Evolutionary conservation across 2,113 vertebrate species (phyloP).

Genomic region (Megaleporinus macrocephalus): DNA sequence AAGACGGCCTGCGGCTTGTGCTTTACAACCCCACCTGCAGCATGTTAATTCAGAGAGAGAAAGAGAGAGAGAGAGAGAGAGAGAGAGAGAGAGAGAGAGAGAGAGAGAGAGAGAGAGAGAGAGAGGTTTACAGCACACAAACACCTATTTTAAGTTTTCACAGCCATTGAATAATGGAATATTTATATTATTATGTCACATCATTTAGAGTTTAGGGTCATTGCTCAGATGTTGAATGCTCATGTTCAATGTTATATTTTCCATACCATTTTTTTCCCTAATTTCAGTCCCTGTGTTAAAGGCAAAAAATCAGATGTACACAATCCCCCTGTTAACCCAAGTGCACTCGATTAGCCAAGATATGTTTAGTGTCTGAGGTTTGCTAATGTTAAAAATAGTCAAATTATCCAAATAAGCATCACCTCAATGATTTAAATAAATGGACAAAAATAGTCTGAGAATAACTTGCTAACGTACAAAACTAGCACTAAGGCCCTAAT

Average conservation of each 20-base stretch:
- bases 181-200: background rate
- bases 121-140: background rate
- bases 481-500: no score
- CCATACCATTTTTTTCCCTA: background rate
- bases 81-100: conserved; percentile 1
- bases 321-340: no score
- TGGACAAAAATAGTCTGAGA: no score
- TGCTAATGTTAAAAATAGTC: no score
- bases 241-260: background rate
- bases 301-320: no score
- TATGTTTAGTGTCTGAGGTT: no score
- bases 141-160: background rate
- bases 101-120: background rate
- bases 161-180: background rate
- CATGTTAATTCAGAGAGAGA: conserved; percentile 29
- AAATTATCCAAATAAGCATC: no score
- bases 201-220: background rate
- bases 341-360: no score
- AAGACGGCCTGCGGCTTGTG: conserved; percentile 28
- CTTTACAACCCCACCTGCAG: conserved; percentile 33
- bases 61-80: background rate
- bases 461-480: no score
- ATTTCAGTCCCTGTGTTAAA: no score
- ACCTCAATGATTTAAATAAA: no score
- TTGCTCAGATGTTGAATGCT: background rate